Evolutionary conservation across 2,797 vertebrate genomes (phyloP), one percentile per base, ranked within the genome.

Genomic region (Loris lydekkerianus): DNA sequence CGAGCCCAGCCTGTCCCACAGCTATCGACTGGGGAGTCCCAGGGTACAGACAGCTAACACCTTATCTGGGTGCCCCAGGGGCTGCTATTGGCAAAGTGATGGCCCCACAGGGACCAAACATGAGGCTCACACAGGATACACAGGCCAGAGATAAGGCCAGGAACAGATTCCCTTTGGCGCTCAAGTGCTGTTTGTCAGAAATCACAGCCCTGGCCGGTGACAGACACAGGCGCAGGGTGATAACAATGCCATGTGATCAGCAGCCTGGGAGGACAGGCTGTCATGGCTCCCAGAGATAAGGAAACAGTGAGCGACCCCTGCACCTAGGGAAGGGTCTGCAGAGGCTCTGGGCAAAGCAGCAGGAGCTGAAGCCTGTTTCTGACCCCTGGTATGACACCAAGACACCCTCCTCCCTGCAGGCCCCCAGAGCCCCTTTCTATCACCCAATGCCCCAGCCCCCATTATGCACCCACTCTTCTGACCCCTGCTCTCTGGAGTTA

Each of bases 141-240:
- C 86, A 87, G 91, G 86, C 53, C 0, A 3, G 77, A 97, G 98
- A 98, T 98, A 98, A 97, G 97, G 95, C 95, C 89, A 97, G 93
- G 91, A 94, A 96, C 97, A 97, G 95, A 97, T 93, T 95, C 98
- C 96, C 97, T 29, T 0, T 37, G 96, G 97, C 94, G 67, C 97
- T 97, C 87, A 90, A 67, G 94, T 91, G 94, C 91, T 98, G 77
- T 89, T 84, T 94, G 86, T 94, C 92, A 92, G 84, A 97, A 98
- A 98, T 98, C 98, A 1, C 87, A 97, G 96, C 95, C 98, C 97
- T 63, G 2, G n/a, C 56, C 23, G 43, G 40, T 92, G 97, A 96
- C 96, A 96, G 94, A 77, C 89, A 53, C 31, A 85, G 17, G 87
- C 86, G 46, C 31, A 85, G 17, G 87, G 56, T 94, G 96, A 97